A percentile compares a stretch with the other conserved stretches of the same genome.
phyloP scores from a whole-genome alignment of 2,113 vertebrate genomes.

The Numida meleagris region DNA sequence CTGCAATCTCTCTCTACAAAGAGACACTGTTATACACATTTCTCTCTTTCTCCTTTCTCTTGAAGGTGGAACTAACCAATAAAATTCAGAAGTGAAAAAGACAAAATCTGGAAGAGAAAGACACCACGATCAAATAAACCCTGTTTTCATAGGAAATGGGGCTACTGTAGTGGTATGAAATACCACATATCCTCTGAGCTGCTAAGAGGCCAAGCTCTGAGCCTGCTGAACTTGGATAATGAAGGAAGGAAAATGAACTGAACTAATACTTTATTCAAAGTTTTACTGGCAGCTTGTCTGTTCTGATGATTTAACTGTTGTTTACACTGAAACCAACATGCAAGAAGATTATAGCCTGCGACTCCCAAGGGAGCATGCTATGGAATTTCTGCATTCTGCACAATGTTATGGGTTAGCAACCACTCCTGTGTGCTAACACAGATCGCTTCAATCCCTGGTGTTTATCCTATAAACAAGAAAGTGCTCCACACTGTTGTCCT shows the following conservation, averaged over 20 bases:
- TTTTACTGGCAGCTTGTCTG: slow-evolving; percentile 29
- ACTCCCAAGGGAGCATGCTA: slow-evolving; percentile 33
- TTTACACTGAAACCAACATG: slow-evolving; percentile 54
- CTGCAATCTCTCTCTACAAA: neutral
- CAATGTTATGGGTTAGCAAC: slow-evolving; percentile 77
- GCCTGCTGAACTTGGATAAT: neutral
- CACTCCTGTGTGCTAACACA: slow-evolving; percentile 48
- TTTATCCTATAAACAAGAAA: slow-evolving; percentile 83
- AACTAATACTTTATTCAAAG: slow-evolving; percentile 19
- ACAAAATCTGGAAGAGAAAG: neutral
- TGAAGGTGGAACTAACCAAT: neutral
- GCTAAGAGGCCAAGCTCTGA: neutral
- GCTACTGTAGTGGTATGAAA: neutral
- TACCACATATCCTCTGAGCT: neutral
- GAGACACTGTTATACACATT: neutral
- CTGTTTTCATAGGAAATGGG: neutral
- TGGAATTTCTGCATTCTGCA: slow-evolving; percentile 45
- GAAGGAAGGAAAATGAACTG: slow-evolving; percentile 14
- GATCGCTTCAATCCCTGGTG: slow-evolving; percentile 69
- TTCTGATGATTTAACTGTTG: slow-evolving; percentile 55
- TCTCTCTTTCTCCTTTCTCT: neutral
- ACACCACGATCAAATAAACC: neutral
- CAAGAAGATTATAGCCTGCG: neutral
- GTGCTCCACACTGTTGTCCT: slow-evolving; percentile 73
- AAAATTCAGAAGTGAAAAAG: neutral